Base-by-base conservation (phyloP, 2,888 invertebrate species). In the Drosophila villosipedis region DNA sequence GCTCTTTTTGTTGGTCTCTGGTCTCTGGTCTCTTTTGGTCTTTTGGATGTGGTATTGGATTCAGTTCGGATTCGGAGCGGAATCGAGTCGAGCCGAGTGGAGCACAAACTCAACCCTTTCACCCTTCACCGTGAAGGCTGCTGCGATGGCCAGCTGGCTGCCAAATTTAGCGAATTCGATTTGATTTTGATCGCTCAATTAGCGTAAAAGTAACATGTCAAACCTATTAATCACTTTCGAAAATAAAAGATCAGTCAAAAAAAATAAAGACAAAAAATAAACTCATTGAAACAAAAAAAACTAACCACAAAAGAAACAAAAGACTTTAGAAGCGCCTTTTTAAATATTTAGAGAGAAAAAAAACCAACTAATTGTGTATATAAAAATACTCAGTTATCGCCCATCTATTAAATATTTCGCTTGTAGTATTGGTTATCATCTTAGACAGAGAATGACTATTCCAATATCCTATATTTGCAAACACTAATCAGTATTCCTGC, bases 191-290 rank as follows among this genome's bases (percentile, higher is more conserved):
- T 88, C 90, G 90, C 87, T 88, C 90, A 88, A 88, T 88, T 88
- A 88, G 86, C 90, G 89, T 87, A 87, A 86, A 86, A 89, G 89
- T 84, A 88, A 90, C 87, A 90, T 88, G 87, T 90, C 87, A 90
- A 88, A 90, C 59, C 87, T 74, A 88, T 88, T 88, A 88, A 88
- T 88, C 90, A 88, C 87, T 88, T 88, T 88, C 80, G 60, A 80
- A 89, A 85, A 73, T 67, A 65, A 69, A 72, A 67, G 70, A 43
- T 61, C 68, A 59, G 28, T 41, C n/a, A 33, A 39, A 19, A 47
- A 30, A 37, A 31, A 63, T 37, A 25, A 19, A 37, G 22, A 30
- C 16, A 25, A 49, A 22, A 47, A 58, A 33, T 9, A 25, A 52
- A 39, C 16, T 22, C 31, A 53, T 47, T 37, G 19, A 41, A 57